Percentiles rank a stretch among this genome's conserved stretches.
phyloP scores from a whole-genome alignment of 1,140 invertebrate genomes.

The Musca domestica region DNA sequence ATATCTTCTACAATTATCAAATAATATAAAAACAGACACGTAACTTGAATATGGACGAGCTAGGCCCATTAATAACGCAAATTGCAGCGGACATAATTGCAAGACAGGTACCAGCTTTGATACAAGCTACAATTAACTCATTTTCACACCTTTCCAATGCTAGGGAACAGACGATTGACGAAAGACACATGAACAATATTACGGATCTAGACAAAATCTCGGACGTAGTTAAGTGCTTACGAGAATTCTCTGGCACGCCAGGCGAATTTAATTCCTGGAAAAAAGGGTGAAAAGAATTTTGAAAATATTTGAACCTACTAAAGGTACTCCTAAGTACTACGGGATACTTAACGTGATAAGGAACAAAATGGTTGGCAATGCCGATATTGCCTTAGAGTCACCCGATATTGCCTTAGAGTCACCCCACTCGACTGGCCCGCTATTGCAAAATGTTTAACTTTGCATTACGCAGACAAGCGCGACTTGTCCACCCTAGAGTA shows the following conservation, averaged over 20 bases:
- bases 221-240: constrained; percentile 3
- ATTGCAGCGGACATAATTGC: too few species aligned
- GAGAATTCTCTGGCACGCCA: constrained; percentile 14
- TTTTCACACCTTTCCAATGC: not conserved
- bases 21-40: too few species aligned
- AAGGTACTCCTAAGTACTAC: constrained; percentile 1
- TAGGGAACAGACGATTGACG: too few species aligned
- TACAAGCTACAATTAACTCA: too few species aligned
- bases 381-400: too few species aligned
- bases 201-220: not conserved
- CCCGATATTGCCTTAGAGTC: constrained; percentile 26
- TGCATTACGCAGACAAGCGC: constrained; percentile 26
- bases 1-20: too few species aligned
- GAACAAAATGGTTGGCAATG: constrained; percentile 6
- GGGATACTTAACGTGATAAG: not conserved
- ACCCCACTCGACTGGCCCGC: constrained; percentile 18
- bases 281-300: constrained; percentile 12
- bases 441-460: constrained; percentile 22
- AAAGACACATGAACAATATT: too few species aligned
- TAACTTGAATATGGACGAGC: too few species aligned
- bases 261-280: constrained; percentile 23
- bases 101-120: too few species aligned
- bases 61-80: too few species aligned
- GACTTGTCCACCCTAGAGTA: constrained; percentile 24
- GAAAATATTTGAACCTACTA: not conserved